A percentile compares a stretch with the other conserved stretches of the same genome.
Evolutionary conservation across 2,888 invertebrate species (phyloP).

Genomic region (Apomyelois bistriatella): DNA sequence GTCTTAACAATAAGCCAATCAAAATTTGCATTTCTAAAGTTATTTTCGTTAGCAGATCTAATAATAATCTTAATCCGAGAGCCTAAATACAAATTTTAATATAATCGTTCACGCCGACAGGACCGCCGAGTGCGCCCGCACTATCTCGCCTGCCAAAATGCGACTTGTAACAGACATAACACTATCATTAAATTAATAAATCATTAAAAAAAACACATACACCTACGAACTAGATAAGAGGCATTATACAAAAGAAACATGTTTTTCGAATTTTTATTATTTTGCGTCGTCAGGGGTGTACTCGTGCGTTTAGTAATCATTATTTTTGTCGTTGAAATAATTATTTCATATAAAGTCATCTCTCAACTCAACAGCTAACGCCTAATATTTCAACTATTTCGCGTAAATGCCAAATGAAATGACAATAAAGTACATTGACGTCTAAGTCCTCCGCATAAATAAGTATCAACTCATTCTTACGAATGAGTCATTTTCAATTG

Average conservation of each 20-base stretch:
- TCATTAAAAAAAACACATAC: slow-evolving; percentile 62
- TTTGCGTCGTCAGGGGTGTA: slow-evolving; percentile 31
- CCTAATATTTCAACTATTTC: too few species aligned
- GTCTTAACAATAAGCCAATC: too few species aligned
- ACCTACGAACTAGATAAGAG: slow-evolving; percentile 72
- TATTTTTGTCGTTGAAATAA: neutral
- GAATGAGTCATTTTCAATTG: too few species aligned
- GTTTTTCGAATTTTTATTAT: slow-evolving; percentile 38
- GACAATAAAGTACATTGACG: too few species aligned
- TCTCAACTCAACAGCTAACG: too few species aligned
- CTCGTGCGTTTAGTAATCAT: neutral
- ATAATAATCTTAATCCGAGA: slow-evolving; percentile 1
- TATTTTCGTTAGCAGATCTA: neutral
- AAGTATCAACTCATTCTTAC: too few species aligned
- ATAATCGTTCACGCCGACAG: neutral
- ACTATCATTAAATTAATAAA: slow-evolving; percentile 54
- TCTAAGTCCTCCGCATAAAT: too few species aligned
- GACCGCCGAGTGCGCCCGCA: slow-evolving; percentile 30
- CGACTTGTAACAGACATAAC: slow-evolving; percentile 59
- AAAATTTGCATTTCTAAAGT: neutral
- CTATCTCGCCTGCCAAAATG: slow-evolving; percentile 31
- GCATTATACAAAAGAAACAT: slow-evolving; percentile 37
- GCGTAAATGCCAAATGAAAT: neutral
- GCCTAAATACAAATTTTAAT: neutral
- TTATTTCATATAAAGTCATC: neutral